Evolutionary conservation across 2,888 invertebrate genomes (phyloP).

Genomic region (Smittia sp.): DNA sequence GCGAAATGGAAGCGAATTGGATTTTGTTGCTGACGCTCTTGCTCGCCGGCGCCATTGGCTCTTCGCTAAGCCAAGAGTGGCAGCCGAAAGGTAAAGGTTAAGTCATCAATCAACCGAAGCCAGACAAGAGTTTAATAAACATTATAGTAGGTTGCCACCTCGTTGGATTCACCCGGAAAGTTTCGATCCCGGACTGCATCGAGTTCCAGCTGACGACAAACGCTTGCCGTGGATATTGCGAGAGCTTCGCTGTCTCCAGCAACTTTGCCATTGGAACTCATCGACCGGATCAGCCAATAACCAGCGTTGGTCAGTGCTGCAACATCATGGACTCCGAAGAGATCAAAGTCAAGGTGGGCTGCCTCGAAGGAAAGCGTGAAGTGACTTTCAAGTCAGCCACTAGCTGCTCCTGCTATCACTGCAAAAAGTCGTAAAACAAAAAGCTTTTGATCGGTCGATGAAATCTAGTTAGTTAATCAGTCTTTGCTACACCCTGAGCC

Average conservation of each 20-base stretch:
- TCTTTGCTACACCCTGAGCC: neutral
- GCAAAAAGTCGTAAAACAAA: constrained; percentile 60
- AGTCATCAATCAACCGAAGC: neutral
- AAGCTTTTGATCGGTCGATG: neutral
- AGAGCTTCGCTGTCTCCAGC: constrained; percentile 82
- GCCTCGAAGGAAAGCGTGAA: constrained; percentile 73
- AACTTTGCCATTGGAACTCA: constrained; percentile 56
- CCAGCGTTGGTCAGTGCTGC: constrained; percentile 80
- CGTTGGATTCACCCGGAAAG: constrained; percentile 70
- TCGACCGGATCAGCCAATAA: constrained; percentile 46
- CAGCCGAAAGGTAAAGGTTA: constrained; percentile 3
- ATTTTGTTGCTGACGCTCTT: neutral
- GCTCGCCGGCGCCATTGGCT: neutral
- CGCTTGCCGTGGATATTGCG: constrained; percentile 83
- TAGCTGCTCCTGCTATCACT: constrained; percentile 80
- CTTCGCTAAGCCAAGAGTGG: neutral
- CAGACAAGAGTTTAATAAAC: neutral
- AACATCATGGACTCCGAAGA: constrained; percentile 87
- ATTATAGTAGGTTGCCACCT: constrained; percentile 32
- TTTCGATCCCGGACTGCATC: constrained; percentile 80
- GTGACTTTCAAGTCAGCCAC: constrained; percentile 80
- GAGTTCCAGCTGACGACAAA: constrained; percentile 82
- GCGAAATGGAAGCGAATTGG: neutral
- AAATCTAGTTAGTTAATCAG: neutral
- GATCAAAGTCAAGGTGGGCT: constrained; percentile 73